Base-by-base conservation (phyloP, 2,797 vertebrate species). In the Myotis findleyi region DNA sequence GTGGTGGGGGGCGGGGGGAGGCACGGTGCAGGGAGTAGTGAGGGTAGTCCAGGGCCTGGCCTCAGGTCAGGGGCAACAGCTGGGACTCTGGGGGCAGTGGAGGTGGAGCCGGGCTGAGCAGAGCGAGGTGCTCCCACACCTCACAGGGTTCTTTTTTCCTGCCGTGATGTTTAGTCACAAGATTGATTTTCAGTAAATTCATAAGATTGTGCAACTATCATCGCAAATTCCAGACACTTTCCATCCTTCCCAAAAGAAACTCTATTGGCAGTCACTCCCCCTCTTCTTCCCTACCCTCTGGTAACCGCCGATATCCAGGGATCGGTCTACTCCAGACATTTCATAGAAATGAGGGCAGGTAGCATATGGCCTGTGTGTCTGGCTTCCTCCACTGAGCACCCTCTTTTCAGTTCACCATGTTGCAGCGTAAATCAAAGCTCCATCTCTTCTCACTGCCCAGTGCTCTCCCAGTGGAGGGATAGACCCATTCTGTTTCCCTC, bases 1-100 rank as follows among this genome's bases (percentile, higher is more conserved):
- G 41, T 44, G 41, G 38, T 5, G 41, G 41, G 0, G 1, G 3
- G 10, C 10, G 1, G 55, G 0, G 10, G 25, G 11, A 1, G 5
- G 49, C 5, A 14, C 1, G 2, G 44, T 11, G 44, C 3, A 53
- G 36, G 81, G 17, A 44, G 18, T 5, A 8, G n/a, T 3, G 10
- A n/a, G 53, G 6, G 62, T 20, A 10, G 69, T 36, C 20, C 6
- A 14, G 10, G 47, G 38, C 25, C 5, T 25, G 62, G 18, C n/a
- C 49, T 66, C 57, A 10, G 2, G 23, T 68, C 55, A 73, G 49
- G 51, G 18, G 18, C 4, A 14, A 30, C 4, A 1, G 73, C 55
- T 55, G 38, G 44, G 7, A 13, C 59, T 21, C 5, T 36, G n/a
- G 1, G 1, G 13, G 3, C 82, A 20, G 21, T 21, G 47, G 20